Base-by-base conservation (phyloP, 2,797 vertebrate genomes). In the Enteromius argenteus region DNA sequence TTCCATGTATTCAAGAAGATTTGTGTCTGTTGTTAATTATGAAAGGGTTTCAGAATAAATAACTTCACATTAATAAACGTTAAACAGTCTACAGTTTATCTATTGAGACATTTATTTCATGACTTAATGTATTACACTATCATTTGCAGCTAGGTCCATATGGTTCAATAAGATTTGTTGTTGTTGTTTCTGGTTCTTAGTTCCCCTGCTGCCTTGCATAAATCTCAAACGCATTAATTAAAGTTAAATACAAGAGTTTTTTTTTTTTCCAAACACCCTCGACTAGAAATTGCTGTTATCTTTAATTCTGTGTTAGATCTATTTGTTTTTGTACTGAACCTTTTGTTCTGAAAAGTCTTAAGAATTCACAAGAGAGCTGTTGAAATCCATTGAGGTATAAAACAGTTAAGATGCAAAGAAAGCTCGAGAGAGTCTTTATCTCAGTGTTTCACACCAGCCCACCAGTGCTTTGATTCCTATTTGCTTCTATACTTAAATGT, bases 151-250 rank as follows among this genome's bases (percentile, higher is more conserved):
- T 27, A 27, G 51, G 60, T 58, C 4, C 73, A 83, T 13, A 77
- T 58, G 73, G 37, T 39, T 30, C 62, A 60, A 68, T 58, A 56
- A 60, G 37, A 68, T 83, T 58, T 83, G 23, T 68, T 83, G 37
- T 53, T 15, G 71, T 76, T 42, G 30, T 51, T 74, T 32, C 23
- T 46, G 53, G 35, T 74, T 62, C 58, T 82, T 82, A 51, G 58
- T 39, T 76, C 81, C 49, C 23, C 46, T 58, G 73, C 32, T 58
- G 64, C 37, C 27, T 69, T 56, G 9, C 9, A 56, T 53, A 51
- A 80, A 51, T 37, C 30, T 80, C 46, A 49, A 68, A 67, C 4
- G 14, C 14, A 53, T 67, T 77, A 32, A 84, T 77, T 69, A 46
- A 58, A 77, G 77, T 60, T 11, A 76, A 76, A 83, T 76, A 66